These are phyloP conservation scores for Pseudobourletiella spinata DNA, from an alignment of 1,140 invertebrate species.

Conservation along the genomic window DNA sequence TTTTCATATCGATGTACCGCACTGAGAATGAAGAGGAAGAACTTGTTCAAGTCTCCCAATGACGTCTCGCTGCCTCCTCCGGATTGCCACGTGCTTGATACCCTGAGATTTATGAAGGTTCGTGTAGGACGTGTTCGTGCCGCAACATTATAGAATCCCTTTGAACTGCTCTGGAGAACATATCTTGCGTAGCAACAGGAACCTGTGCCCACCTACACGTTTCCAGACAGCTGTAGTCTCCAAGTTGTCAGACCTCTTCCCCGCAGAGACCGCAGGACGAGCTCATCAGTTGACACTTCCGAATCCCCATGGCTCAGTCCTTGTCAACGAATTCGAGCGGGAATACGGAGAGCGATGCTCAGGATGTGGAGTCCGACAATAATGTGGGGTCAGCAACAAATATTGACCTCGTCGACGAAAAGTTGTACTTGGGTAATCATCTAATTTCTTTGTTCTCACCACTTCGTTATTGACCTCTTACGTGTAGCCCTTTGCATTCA, in stretches of 20 bases:
- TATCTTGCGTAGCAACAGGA: background rate
- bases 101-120: background rate
- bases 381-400: slow-evolving; percentile 17
- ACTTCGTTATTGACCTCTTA: too few relatives aligned
- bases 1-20: background rate
- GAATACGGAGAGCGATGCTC: slow-evolving; percentile 5
- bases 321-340: slow-evolving; percentile 9
- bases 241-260: background rate
- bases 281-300: too few relatives aligned
- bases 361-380: slow-evolving; percentile 8
- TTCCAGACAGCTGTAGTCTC: background rate
- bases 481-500: too few relatives aligned
- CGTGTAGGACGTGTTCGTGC: background rate
- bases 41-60: too few relatives aligned
- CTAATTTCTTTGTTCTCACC: too few relatives aligned
- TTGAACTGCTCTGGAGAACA: background rate
- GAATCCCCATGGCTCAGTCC: background rate
- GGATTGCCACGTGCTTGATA: background rate
- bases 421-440: slow-evolving; percentile 24
- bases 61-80: background rate
- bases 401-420: slow-evolving; percentile 26
- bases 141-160: background rate
- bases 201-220: background rate
- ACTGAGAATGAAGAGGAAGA: background rate
- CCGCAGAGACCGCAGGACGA: background rate